Base-by-base conservation (phyloP, 2,888 invertebrate species). In the Formica aserva region DNA sequence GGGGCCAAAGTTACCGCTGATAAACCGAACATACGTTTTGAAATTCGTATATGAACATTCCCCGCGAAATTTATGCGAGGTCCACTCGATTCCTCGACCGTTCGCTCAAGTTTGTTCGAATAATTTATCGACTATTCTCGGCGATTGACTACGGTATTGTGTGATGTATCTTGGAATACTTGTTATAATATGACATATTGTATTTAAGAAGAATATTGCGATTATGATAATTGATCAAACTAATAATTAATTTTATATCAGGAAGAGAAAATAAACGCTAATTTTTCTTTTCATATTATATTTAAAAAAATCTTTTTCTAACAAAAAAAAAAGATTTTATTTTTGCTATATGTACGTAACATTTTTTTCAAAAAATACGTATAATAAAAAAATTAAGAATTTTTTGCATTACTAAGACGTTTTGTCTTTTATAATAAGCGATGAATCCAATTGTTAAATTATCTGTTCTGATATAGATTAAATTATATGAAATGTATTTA, bases 1-100 rank as follows among this genome's bases (percentile, higher is more conserved):
- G 93, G 91, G 87, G 87, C 88, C 83, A 62, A 88, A 94, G 93
- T 94, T 94, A 94, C 94, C 91, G 92, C 92, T 92, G 93, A 94
- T 94, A 94, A 92, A 92, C 91, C 91, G 89, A 89, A 91, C 91
- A 88, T 81, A 84, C 85, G 87, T 82, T 85, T 76, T 57, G 67
- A 84, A 86, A 83, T 86, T 52, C 76, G 82, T 75, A 75, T 82
- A 69, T 84, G 85, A 82, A 35, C 75, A 63, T 63, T 75, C 66
- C 26, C 55, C 52, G 26, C 35, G 41, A 77, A 82, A 85, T 89
- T 86, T 87, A 86, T 88, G 67, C 86, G 80, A 8, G 63, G 22
- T n/a, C 45, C 71, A 45, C 48, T 32, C 65, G 66, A 83, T 83
- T 80, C 66, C 41, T 67, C 52, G 60, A 35, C 38, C 57, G 48